Conservation (phyloP, 2,888 invertebrate species). For the Agrochola macilenta region DNA sequence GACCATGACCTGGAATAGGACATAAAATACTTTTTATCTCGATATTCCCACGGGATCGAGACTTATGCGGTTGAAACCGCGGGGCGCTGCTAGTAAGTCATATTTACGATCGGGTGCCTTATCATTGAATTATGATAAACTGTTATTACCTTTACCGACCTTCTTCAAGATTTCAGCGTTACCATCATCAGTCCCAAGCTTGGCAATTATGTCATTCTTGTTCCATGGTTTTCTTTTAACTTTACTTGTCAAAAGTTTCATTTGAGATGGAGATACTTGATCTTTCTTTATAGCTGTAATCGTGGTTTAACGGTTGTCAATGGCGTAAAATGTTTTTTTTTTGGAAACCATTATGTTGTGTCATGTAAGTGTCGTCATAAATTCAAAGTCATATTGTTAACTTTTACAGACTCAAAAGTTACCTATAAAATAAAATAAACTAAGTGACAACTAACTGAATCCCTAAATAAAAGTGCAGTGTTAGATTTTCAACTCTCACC, state of each 20-base stretch:
- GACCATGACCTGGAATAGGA: no score
- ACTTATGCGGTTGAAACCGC: no score
- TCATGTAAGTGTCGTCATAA: neutral
- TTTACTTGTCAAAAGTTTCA: neutral
- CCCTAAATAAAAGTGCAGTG: no score
- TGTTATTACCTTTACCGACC: neutral
- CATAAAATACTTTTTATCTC: no score
- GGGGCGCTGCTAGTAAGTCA: no score
- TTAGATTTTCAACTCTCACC: no score
- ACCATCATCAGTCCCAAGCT: slow-evolving; percentile 5
- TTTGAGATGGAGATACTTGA: neutral
- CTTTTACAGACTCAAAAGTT: neutral
- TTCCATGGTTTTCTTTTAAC: neutral
- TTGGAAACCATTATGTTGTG: neutral
- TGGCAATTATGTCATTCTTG: slow-evolving; percentile 1
- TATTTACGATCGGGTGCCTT: no score
- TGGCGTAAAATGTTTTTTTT: neutral
- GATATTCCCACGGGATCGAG: no score
- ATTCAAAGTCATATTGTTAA: neutral
- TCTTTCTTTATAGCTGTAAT: slow-evolving; percentile 2
- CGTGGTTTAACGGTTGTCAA: neutral
- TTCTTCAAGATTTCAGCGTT: neutral
- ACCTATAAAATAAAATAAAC: no score
- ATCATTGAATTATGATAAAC: no score
- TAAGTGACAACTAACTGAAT: no score